Conservation (phyloP, 2,888 invertebrate species). For the Deilephila elpenor region DNA sequence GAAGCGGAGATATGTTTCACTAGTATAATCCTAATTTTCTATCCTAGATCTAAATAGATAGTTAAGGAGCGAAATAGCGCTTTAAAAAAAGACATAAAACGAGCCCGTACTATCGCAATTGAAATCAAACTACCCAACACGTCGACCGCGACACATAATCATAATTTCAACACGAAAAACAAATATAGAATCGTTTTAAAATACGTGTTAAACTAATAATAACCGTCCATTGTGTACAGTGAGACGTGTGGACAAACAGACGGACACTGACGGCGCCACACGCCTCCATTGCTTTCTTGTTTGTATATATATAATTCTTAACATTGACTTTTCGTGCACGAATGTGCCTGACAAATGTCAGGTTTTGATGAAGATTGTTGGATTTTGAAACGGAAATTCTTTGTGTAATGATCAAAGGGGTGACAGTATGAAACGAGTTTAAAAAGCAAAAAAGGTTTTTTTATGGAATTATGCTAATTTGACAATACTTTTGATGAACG, state of each 20-base stretch:
- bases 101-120: neutral
- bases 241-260: constrained; percentile 21
- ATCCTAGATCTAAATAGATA: too few relatives aligned
- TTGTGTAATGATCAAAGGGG: neutral
- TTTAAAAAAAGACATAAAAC: too few relatives aligned
- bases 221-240: constrained; percentile 28
- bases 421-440: too few relatives aligned
- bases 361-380: neutral
- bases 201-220: constrained; percentile 29
- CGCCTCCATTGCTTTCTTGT: constrained; percentile 8
- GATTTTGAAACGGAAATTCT: neutral
- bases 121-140: neutral
- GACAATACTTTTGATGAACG: neutral
- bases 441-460: too few relatives aligned
- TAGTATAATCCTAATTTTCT: too few relatives aligned
- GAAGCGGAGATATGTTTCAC: too few relatives aligned
- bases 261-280: constrained; percentile 25
- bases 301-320: constrained; percentile 18
- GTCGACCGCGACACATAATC: neutral
- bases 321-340: constrained; percentile 2
- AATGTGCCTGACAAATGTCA: neutral
- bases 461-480: neutral
- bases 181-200: constrained; percentile 37
- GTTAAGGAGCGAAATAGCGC: too few relatives aligned
- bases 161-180: constrained; percentile 36